Conservation (phyloP, 2,113 vertebrate species). For the Sprattus sprattus region DNA sequence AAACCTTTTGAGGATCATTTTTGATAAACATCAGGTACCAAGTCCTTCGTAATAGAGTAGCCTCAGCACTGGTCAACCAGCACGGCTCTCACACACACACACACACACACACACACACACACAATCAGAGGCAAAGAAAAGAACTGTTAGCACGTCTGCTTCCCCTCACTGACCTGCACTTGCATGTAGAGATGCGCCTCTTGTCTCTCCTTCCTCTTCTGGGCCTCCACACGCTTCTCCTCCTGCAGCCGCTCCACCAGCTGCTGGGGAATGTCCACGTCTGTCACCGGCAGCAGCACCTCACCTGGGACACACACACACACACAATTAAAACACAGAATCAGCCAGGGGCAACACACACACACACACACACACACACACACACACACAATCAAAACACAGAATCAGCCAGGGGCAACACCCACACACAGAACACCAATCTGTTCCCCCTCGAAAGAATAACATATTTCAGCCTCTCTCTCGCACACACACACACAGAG, state of each 20-base stretch:
- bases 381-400: too few relatives aligned
- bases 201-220: conserved; percentile 97
- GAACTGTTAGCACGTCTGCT: background rate
- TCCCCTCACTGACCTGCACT: conserved; percentile 82
- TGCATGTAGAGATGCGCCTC: conserved; percentile 99
- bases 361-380: background rate
- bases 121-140: background rate
- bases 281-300: conserved; percentile 91
- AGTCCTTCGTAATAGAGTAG: background rate
- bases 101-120: background rate
- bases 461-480: background rate
- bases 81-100: background rate
- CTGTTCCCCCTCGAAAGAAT: background rate
- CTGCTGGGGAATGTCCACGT: conserved; percentile 97
- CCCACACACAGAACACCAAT: too few relatives aligned
- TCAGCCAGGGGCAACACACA: background rate
- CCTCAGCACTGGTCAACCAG: background rate
- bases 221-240: conserved; percentile 97
- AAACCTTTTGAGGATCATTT: background rate
- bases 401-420: too few relatives aligned
- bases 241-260: conserved; percentile 95
- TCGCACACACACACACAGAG: background rate
- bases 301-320: conserved; percentile 73
- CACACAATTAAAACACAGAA: too few relatives aligned
- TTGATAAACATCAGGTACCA: background rate